These are phyloP conservation scores for Lasioglossum leucozonium DNA, from an alignment of 2,888 invertebrate genomes.

Conservation along the genomic window DNA sequence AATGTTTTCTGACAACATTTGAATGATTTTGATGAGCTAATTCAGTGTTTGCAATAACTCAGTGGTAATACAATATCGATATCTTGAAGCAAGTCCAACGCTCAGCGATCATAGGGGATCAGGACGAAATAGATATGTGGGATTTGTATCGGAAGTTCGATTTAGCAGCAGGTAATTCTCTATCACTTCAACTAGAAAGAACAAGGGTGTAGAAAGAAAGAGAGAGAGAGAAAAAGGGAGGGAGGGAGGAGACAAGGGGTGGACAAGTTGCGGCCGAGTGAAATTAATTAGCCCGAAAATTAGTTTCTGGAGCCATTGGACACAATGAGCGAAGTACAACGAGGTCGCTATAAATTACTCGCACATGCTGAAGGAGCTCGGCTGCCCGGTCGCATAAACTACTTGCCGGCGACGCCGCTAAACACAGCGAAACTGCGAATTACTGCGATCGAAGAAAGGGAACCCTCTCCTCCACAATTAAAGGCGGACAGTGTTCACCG, in stretches of 20 bases:
- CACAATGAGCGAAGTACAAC: conserved; percentile 41
- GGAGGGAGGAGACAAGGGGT: background rate
- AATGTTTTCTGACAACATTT: too few relatives aligned
- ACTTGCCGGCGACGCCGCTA: conserved; percentile 20
- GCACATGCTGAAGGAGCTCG: conserved; percentile 23
- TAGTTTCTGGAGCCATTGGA: conserved; percentile 47
- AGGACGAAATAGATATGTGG: background rate
- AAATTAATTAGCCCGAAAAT: conserved; percentile 56
- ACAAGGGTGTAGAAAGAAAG: background rate
- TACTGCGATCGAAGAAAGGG: background rate
- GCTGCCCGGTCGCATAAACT: conserved; percentile 16
- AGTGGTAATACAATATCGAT: background rate
- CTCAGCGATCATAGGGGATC: background rate
- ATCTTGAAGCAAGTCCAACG: background rate
- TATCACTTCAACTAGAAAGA: background rate
- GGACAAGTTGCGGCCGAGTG: conserved; percentile 35
- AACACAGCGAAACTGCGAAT: conserved; percentile 12
- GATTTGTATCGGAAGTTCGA: conserved; percentile 3
- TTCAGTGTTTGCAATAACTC: too few relatives aligned
- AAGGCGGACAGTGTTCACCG: background rate
- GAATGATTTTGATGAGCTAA: too few relatives aligned
- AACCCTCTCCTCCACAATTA: background rate
- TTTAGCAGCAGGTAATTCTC: background rate
- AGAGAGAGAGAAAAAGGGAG: background rate
- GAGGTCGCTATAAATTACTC: conserved; percentile 44